phyloP scores from a whole-genome alignment of 2,888 invertebrate species.

The Belgica antarctica region DNA sequence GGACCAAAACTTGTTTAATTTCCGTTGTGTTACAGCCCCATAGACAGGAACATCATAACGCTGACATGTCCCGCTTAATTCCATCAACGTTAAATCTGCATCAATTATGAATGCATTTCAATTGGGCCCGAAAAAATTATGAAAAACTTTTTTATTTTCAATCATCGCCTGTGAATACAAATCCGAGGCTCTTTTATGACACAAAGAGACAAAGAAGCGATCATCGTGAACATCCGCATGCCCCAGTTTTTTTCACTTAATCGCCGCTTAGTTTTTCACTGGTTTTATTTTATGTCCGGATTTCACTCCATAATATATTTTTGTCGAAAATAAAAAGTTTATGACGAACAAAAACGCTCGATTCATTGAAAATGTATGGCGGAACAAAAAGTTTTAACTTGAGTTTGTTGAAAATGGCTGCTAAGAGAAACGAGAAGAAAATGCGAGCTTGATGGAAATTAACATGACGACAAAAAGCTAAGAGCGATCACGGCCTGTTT shows the following conservation, averaged over 20 bases:
- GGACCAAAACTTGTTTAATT: conserved; percentile 10
- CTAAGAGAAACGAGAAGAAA: neutral
- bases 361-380: neutral
- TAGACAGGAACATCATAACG: neutral
- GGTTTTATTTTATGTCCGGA: no score
- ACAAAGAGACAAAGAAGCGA: no score
- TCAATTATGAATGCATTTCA: neutral
- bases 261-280: no score
- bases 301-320: neutral
- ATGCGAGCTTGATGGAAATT: neutral
- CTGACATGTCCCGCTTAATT: conserved; percentile 23
- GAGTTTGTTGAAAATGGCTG: neutral
- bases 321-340: neutral
- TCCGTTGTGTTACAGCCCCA: conserved; percentile 22
- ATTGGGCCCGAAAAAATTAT: conserved; percentile 18
- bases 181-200: neutral
- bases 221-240: no score
- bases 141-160: neutral
- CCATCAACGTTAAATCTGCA: conserved; percentile 29
- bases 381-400: neutral
- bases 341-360: neutral
- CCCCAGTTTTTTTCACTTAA: no score
- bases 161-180: neutral
- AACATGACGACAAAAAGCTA: neutral
- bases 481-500: neutral